Evolutionary conservation across 2,888 invertebrate genomes (phyloP).

Genomic region (Sericinus montela): DNA sequence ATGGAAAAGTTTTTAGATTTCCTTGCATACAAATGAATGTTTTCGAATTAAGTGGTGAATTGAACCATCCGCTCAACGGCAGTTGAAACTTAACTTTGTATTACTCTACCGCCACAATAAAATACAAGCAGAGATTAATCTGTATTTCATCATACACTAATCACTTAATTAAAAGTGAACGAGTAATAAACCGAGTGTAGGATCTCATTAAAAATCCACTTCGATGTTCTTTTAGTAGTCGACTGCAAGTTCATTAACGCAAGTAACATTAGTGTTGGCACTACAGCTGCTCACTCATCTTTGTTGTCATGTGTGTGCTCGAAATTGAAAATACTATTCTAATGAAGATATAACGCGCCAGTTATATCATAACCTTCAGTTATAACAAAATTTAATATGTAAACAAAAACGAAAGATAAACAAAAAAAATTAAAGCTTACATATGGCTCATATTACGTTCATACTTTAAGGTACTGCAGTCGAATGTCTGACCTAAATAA

Average conservation of each 20-base stretch:
- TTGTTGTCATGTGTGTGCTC: neutral
- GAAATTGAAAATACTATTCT: neutral
- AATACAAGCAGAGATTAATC: conserved; percentile 7
- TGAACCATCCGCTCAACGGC: neutral
- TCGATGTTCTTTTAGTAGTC: conserved; percentile 13
- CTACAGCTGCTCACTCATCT: neutral
- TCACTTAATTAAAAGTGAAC: conserved; percentile 14
- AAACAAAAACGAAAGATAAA: no score
- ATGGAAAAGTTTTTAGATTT: neutral
- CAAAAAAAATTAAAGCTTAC: no score
- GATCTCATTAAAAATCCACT: conserved; percentile 20
- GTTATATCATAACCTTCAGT: no score
- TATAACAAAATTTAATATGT: no score
- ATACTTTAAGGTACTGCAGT: no score
- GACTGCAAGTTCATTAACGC: conserved; percentile 13
- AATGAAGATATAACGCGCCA: no score
- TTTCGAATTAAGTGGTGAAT: conserved; percentile 8
- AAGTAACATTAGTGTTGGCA: conserved; percentile 1
- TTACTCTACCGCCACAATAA: conserved; percentile 5
- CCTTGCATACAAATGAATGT: conserved; percentile 4
- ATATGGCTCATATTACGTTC: no score
- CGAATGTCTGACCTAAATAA: no score
- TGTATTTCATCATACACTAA: conserved; percentile 12
- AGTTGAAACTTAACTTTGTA: conserved; percentile 8
- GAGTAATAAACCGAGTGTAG: conserved; percentile 4